These are phyloP conservation scores for Xiphophorus maculatus DNA, from an alignment of 2,113 vertebrate genomes.

Conservation along the genomic window DNA sequence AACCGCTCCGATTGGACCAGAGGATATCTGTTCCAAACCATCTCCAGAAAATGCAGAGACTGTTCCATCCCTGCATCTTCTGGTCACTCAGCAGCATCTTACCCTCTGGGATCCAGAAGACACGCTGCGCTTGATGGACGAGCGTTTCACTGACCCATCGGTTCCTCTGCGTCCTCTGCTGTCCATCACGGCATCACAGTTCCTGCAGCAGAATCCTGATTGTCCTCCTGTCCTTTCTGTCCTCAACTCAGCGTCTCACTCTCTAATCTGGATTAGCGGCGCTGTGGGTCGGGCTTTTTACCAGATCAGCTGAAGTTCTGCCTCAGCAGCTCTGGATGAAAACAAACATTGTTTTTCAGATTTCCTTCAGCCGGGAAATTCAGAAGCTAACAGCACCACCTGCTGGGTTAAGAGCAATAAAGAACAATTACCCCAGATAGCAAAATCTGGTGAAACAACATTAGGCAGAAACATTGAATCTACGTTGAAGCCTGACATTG, in stretches of 20 bases:
- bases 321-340: neutral
- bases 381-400: neutral
- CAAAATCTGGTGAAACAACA: no score
- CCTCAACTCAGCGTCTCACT: constrained; percentile 17
- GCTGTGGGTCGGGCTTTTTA: constrained; percentile 81
- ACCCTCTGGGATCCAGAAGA: constrained; percentile 91
- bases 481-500: no score
- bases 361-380: neutral
- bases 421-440: neutral
- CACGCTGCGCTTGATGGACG: constrained; percentile 72
- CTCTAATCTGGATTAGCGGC: constrained; percentile 92
- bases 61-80: neutral
- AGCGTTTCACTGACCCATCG: constrained; percentile 87
- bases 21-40: neutral
- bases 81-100: constrained; percentile 52
- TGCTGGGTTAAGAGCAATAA: neutral
- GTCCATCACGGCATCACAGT: constrained; percentile 63
- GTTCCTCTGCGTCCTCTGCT: constrained; percentile 63
- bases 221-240: no score
- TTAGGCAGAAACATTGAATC: no score
- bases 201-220: constrained; percentile 2
- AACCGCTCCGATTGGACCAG: no score
- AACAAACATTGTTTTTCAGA: no score
- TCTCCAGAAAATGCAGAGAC: neutral
- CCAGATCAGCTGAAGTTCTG: constrained; percentile 71